Evolutionary conservation across 2,888 invertebrate genomes (phyloP), one percentile per base, ranked within the genome.

Genomic region (Cheilosia vernalis): DNA sequence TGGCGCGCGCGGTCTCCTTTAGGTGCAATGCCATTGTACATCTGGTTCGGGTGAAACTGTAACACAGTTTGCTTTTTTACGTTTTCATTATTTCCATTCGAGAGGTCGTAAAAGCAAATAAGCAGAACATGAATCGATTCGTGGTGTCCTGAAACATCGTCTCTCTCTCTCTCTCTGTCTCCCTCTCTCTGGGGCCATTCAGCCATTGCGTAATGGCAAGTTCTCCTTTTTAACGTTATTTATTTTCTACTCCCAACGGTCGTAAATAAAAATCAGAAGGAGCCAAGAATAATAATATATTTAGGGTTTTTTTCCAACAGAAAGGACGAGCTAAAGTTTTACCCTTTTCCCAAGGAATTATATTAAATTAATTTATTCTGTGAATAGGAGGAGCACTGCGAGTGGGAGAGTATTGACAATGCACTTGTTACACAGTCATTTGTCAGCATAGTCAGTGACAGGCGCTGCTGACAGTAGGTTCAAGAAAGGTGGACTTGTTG

Each of bases 71-170:
- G 42, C 17, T 69, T 17, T 27, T 49, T 63, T 53, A 40, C 21
- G 51, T 60, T 64, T 60, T 78, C 49, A 44, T 64, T 78, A 58
- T 84, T 74, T 74, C 53, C 73, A 70, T 84, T 64, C 76, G 17
- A 67, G 51, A 60, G 72, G 56, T 85, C 76, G 76, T 85, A 85
- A 85, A 85, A 85, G 76, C 76, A 85, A 85, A 85, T 85, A 85
- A 85, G 85, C 81, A 81, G 76, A 80, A 72, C 81, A 81, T 51
- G 76, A 81, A 85, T 85, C 81, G 85, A 85, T 81, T 67, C 55
- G 63, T 80, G 79, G 51, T 79, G 69, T 74, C 69, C 74, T 84
- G 64, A 55, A 80, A 67, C 67, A 73, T 73, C 67, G 49, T 58
- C 40, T 24, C 24, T 55, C 40, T 5, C 15, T 9, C 9, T 19